Evolutionary conservation across 2,113 vertebrate species (phyloP).

Genomic region (Leucosticte australis): DNA sequence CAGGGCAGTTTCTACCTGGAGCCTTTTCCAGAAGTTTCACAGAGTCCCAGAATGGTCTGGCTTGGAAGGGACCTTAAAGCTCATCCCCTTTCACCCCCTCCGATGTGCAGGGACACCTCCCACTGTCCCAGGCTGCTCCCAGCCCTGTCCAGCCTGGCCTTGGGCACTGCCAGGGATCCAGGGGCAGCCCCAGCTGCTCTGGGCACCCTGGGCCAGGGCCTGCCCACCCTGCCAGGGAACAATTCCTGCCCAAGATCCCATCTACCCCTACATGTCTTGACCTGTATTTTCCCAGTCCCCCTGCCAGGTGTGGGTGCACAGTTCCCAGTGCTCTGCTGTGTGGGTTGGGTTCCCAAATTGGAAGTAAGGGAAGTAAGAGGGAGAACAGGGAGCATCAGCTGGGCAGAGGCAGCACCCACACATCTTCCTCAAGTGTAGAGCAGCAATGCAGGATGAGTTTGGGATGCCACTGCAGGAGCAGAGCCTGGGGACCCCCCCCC

Average conservation of each 20-base stretch:
- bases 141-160: rapidly evolving
- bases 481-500: not conserved
- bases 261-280: not conserved
- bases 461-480: not conserved
- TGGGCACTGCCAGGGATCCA: not conserved
- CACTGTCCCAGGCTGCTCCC: not conserved
- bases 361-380: not conserved
- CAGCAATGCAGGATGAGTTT: not conserved
- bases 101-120: not conserved
- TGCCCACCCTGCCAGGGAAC: rapidly evolving
- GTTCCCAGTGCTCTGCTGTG: not conserved
- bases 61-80: not conserved
- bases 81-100: rapidly evolving
- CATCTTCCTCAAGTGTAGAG: not conserved
- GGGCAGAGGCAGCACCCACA: not conserved
- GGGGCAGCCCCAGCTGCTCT: not conserved
- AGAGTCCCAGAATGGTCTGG: not conserved
- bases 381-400: rapidly evolving
- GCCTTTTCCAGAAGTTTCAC: not conserved
- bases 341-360: not conserved
- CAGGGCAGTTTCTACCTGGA: not conserved
- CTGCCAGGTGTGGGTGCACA: not conserved
- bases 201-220: not conserved
- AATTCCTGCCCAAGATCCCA: not conserved
- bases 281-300: not conserved